Base-by-base conservation (phyloP, 1,140 invertebrate genomes). In the Chironomus tepperi region DNA sequence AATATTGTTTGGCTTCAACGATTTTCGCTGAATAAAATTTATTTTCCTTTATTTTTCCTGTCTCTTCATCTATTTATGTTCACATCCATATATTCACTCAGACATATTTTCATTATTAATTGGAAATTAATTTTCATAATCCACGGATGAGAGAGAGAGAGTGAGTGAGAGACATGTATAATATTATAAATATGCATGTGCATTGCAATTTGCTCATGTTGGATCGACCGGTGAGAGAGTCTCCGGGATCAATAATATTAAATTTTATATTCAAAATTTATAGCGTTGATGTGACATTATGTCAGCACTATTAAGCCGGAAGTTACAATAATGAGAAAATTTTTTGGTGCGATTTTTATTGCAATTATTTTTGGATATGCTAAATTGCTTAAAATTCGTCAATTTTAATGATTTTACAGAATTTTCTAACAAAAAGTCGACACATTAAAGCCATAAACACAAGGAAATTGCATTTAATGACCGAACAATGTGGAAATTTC, bases 41-140 rank as follows among this genome's bases (percentile, higher is more conserved):
- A n/a, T 57, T 57, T 57, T n/a, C 47, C 47, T 34, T 34, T 34
- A 2, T 34, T 34, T 34, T 2, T 5, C 24, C 24, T 34, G 24
- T 34, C 24, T 34, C 24, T 34, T 5, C 24, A 34, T 34, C 43
- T 10, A 15, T n/a, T n/a, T n/a, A 57, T 15, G 43, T 9, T 2
- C 9, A 47, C 43, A 47, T 3, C 43, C 43, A 47, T 47, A 47
- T 15, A 47, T 47, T 9, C 43, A 47, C 43, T 3, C n/a, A 57
- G n/a, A 57, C 43, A 57, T 15, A 57, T 57, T 57, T 15, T 47
- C 43, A 15, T 47, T 47, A 47, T 47, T 57, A 57, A 57, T 57
- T 57, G 47, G 47, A 57, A 57, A 57, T n/a, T 57, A 57, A 57
- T 57, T 57, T 57, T 57, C 47, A 57, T 47, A 47, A 47, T 47